Evolutionary conservation across 1,140 invertebrate species (phyloP), one percentile per base, ranked within the genome.

Genomic region (Drosophila seguyi): DNA sequence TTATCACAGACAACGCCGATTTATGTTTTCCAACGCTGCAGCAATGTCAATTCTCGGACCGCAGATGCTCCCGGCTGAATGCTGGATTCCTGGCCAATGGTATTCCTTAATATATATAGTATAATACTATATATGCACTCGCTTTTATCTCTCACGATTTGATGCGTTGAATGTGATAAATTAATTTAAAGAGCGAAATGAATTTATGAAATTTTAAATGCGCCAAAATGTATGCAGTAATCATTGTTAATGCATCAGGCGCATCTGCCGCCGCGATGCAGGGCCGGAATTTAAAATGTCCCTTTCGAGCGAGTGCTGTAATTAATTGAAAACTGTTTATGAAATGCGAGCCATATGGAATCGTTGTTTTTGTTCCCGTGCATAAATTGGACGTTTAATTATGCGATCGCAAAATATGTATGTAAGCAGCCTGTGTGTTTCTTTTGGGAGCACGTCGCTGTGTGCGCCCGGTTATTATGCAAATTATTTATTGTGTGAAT

Each of bases 401-500:
- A 67, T 65, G 57, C 67, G 42, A 41, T 36, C 52, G 5, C 38
- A 13, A 16, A 38, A 25, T 16, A 27, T 34, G 75, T 38, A 44
- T 38, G 44, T 36, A 39, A 45, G 39, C 18, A 34, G 18, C 13
- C 6, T n/a, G 29, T 52, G 45, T 34, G 36, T 52, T 13, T 65
- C 7, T 34, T 52, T 20, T 34, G 36, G 16, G 0, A 20, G 14
- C n/a, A 41, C 61, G 36, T 67, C 50, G 27, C 14, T 47, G 6
- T 47, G 60, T 48, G 47, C 53, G 75, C 31, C 13, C 20, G 73
- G 81, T 58, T 68, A 73, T 90, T 90, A 85, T 85, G 84, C 69
- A 88, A 88, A 88, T 88, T 81, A 85, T 88, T 88, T 68, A 84
- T 84, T 84, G 85, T 84, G 85, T 81, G 85, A 88, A 88, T 56